Evolutionary conservation across 2,888 invertebrate species (phyloP), one percentile per base, ranked within the genome.

Genomic region (Ernsta delagoae): DNA sequence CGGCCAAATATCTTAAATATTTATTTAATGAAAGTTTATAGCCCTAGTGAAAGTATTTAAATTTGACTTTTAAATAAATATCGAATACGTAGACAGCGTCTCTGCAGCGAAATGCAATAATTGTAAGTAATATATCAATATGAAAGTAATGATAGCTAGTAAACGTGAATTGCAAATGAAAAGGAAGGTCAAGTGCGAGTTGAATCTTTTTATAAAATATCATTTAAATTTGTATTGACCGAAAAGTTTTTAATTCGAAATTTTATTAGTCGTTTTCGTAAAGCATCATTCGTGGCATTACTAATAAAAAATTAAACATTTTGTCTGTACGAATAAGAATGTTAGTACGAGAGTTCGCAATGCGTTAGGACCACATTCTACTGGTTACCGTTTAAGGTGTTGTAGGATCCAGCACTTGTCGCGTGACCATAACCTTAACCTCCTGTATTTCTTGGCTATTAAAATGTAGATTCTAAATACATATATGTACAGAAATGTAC

Each of bases 21-120:
- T 62, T 68, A 39, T 56, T 68, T 68, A 68, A 62, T 62, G 68
- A 68, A 68, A 68, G 61, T 56, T 65, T 67, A 66, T 56, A 61
- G 48, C 68, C 57, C 68, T 62, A 68, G 68, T 68, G 68, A 68
- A 68, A 68, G 67, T 65, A 16, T 67, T 66, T 59, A 53, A 66
- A 54, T 61, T 67, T 61, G 39, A 61, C 54, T 67, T 68, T 61
- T 62, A 54, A 68, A 61, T 67, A 61, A 56, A 60, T 67, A 67
- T 62, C 57, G 11, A 45, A 48, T 57, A 56, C 48, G 61, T 61
- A 31, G 34, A 60, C 54, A 56, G 56, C 31, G 31, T 31, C 36
- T 61, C 45, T 45, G 45, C 50, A 59, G 41, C 5, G 59, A 59
- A 59, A 59, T 59, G 59, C 39, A 59, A 59, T 59, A 59, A 59